A percentile compares a stretch with the other conserved stretches of the same genome.
Conservation (phyloP, 1,140 invertebrate species). For the Latrodectus geometricus region DNA sequence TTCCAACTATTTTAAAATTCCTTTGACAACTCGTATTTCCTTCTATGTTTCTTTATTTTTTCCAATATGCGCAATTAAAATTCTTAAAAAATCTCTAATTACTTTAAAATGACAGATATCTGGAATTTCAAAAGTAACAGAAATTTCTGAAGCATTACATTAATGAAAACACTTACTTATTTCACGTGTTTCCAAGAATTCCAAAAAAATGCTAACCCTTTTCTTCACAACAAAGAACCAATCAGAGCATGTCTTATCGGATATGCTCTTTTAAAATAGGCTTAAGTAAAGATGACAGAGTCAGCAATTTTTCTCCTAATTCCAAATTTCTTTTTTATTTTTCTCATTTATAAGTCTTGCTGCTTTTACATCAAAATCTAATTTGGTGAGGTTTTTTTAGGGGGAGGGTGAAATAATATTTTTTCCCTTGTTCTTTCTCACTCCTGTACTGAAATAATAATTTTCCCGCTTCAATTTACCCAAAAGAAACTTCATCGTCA, state of each 20-base stretch:
- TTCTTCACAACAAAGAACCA: constrained; percentile 6
- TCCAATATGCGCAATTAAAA: no score
- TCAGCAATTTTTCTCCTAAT: not conserved
- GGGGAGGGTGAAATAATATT: constrained; percentile 6
- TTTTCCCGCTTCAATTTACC: not conserved
- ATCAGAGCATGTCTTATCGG: constrained; percentile 29
- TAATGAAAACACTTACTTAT: not conserved
- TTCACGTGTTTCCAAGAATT: not conserved
- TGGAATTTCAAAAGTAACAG: not conserved
- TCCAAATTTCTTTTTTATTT: not conserved
- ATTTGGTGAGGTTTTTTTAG: constrained; percentile 2
- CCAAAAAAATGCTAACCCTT: not conserved
- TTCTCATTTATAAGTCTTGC: not conserved
- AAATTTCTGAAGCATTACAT: not conserved
- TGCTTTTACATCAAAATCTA: constrained; percentile 34
- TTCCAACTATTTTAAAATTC: no score
- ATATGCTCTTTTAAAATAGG: constrained; percentile 16
- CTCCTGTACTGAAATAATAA: constrained; percentile 1
- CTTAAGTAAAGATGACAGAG: not conserved
- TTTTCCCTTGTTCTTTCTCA: not conserved
- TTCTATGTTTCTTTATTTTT: no score
- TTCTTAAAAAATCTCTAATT: no score
- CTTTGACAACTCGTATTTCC: no score
- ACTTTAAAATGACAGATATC: no score
- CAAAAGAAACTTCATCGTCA: constrained; percentile 21